A percentile compares a stretch with the other conserved stretches of the same genome.
phyloP scores from a whole-genome alignment of 2,797 vertebrate genomes.

The Gallinago nigripennis region DNA sequence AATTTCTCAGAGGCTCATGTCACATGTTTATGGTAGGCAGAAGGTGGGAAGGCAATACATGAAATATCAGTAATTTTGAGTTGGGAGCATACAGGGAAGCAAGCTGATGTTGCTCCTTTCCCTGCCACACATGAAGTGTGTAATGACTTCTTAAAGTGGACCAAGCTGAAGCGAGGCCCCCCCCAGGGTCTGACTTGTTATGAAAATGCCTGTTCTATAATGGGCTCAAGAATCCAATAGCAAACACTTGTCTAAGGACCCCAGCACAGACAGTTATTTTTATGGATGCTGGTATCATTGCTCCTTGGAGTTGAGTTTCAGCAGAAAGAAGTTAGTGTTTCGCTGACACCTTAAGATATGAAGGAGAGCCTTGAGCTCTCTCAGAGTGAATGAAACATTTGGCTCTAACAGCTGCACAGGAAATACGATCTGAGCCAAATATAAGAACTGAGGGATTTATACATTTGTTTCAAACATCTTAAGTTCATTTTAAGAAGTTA shows the following conservation, averaged over 20 bases:
- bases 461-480: constrained; percentile 5
- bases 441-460: constrained; percentile 38
- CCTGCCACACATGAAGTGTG: neutral
- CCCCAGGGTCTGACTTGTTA: neutral
- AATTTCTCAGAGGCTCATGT: neutral
- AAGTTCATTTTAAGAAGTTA: constrained; percentile 59
- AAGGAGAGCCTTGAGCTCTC: constrained; percentile 51
- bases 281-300: constrained; percentile 51
- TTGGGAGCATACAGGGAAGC: neutral
- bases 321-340: constrained; percentile 71
- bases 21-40: neutral
- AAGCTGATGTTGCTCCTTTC: neutral
- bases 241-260: constrained; percentile 8
- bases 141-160: neutral
- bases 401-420: constrained; percentile 54
- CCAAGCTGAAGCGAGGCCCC: neutral
- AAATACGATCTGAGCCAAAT: constrained; percentile 63
- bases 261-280: constrained; percentile 68
- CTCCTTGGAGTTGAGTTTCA: constrained; percentile 69
- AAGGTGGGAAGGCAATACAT: neutral
- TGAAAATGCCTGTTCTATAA: neutral
- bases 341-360: constrained; percentile 73
- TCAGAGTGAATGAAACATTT: constrained; percentile 62
- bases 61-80: neutral
- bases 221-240: neutral